These are phyloP conservation scores for Buphagus erythrorhynchus DNA, from an alignment of 2,797 vertebrate species.

Conservation along the genomic window DNA sequence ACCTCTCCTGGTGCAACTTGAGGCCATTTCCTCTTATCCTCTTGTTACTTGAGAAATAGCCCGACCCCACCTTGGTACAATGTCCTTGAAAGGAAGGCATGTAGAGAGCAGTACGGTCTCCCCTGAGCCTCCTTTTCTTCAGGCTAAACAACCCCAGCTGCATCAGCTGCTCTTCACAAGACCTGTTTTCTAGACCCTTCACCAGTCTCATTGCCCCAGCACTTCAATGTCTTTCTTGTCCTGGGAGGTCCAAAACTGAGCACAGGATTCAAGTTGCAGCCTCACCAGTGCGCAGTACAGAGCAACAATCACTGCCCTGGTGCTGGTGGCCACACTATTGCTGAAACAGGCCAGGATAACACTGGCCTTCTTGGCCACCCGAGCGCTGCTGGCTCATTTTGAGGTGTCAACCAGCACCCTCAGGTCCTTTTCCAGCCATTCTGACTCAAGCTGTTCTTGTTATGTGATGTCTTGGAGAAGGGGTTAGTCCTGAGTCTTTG, in stretches of 20 bases:
- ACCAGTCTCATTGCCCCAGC: background rate
- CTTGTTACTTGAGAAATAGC: background rate
- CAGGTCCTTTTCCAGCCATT: background rate
- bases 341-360: background rate
- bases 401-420: background rate
- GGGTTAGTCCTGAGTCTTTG: background rate
- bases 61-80: fast-evolving
- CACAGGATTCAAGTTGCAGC: background rate
- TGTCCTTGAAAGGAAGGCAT: background rate
- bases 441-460: background rate
- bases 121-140: background rate
- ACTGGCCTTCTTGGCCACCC: background rate
- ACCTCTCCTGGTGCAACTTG: background rate
- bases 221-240: background rate
- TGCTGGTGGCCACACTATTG: background rate
- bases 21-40: background rate
- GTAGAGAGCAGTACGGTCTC: background rate
- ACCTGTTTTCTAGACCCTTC: background rate
- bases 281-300: background rate
- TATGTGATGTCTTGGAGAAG: background rate
- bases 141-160: background rate
- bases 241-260: background rate
- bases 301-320: background rate
- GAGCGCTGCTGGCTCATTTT: background rate
- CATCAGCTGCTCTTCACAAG: background rate